Percentiles rank a stretch among this genome's conserved stretches.
These are phyloP conservation scores for Nerophis lumbriciformis DNA, from an alignment of 2,113 vertebrate species.

Conservation along the genomic window DNA sequence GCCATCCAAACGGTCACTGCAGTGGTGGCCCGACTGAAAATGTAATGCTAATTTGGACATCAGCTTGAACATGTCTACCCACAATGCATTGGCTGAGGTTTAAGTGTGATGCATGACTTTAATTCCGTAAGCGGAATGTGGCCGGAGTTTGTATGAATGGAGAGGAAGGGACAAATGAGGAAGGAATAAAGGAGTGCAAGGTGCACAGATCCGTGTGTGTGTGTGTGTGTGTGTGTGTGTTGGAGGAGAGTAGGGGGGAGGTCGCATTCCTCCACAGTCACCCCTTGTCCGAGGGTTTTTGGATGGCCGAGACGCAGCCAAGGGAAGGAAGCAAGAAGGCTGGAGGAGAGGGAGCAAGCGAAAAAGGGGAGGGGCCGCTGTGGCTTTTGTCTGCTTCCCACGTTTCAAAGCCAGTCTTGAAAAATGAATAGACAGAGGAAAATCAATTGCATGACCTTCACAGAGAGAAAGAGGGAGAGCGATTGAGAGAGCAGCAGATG, in stretches of 20 bases:
- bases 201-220: neutral
- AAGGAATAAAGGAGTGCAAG: slow-evolving; percentile 32
- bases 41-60: slow-evolving; percentile 65
- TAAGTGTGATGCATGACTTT: slow-evolving; percentile 74
- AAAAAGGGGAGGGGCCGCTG: slow-evolving; percentile 52
- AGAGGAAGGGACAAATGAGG: slow-evolving; percentile 47
- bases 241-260: slow-evolving; percentile 20
- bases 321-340: slow-evolving; percentile 19
- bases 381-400: slow-evolving; percentile 83
- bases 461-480: slow-evolving; percentile 62
- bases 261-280: slow-evolving; percentile 46
- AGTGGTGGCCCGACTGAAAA: slow-evolving; percentile 31
- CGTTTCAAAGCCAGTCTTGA: slow-evolving; percentile 82
- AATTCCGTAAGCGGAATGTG: slow-evolving; percentile 71
- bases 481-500: slow-evolving; percentile 42
- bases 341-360: slow-evolving; percentile 40
- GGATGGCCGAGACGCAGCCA: slow-evolving; percentile 41
- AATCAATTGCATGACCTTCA: slow-evolving; percentile 84
- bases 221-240: slow-evolving; percentile 6
- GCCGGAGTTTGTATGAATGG: slow-evolving; percentile 53
- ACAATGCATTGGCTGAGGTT: slow-evolving; percentile 66
- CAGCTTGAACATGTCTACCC: slow-evolving; percentile 65
- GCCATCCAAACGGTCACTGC: slow-evolving; percentile 32
- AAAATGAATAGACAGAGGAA: slow-evolving; percentile 82
- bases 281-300: slow-evolving; percentile 38